Evolutionary conservation across 2,888 invertebrate species (phyloP), one percentile per base, ranked within the genome.

Genomic region (Agapostemon virescens): DNA sequence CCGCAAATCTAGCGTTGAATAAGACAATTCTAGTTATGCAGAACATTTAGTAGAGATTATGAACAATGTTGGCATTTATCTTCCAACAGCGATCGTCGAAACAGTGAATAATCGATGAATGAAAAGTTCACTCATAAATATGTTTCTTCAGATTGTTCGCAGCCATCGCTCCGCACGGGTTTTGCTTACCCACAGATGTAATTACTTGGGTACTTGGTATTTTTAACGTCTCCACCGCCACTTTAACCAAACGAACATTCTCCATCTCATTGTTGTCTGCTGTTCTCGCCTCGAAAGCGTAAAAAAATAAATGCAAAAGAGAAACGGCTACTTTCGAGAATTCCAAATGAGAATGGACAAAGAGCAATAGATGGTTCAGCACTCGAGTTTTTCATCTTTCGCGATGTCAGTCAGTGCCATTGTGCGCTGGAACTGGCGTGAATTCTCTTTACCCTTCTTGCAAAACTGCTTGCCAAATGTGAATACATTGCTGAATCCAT

Each of bases 241-340:
- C 90, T 90, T 90, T 88, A 86, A 89, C 83, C 87, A 87, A 88
- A 89, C 86, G 86, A 87, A 86, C 87, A 84, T 88, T 87, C 88
- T 86, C 90, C 89, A 88, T 89, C 88, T 91, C 90, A 91, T 91
- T 91, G 91, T 91, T 91, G 90, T 90, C 90, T 88, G 90, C 88
- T 89, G 88, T 89, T 89, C 89, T 89, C 86, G 88, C 84, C 88
- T 90, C 90, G 89, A 90, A 89, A 88, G 87, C 83, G 81, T 85
- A 88, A 87, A 86, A 88, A 88, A 86, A 88, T 38, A 68, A 67
- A 79, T 72, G 76, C 33, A 76, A 52, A 79, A 77, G 77, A 83
- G 71, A 75, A 49, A 66, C 69, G 75, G 61, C 75, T 74, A 84
- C 81, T 88, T 88, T 90, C 85, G 84, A 86, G 86, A 89, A 89